phyloP scores from a whole-genome alignment of 2,888 invertebrate genomes.

The Timema cristinae region DNA sequence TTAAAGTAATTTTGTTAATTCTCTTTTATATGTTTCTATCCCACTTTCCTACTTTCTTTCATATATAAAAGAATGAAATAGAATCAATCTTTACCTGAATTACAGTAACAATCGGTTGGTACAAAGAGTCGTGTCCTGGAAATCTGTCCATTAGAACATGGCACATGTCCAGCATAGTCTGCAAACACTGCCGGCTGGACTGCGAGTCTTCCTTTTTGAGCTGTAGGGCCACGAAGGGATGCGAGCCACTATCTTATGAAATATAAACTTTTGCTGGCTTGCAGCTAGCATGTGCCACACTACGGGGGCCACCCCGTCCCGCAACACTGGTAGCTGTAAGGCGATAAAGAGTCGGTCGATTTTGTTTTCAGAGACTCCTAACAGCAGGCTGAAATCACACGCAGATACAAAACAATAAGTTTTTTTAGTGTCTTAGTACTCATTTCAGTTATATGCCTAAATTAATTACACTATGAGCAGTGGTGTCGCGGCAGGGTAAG shows the following conservation, averaged over 20 bases:
- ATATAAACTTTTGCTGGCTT: not conserved
- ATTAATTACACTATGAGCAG: too few relatives aligned
- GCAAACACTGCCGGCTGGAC: slow-evolving; percentile 46
- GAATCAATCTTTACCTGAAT: slow-evolving; percentile 13
- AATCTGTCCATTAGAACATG: slow-evolving; percentile 52
- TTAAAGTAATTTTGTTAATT: too few relatives aligned
- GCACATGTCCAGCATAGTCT: slow-evolving; percentile 58
- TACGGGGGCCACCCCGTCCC: slow-evolving; percentile 57
- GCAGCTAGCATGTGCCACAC: slow-evolving; percentile 59
- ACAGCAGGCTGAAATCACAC: slow-evolving; percentile 43
- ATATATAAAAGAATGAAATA: too few relatives aligned
- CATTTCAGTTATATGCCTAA: too few relatives aligned
- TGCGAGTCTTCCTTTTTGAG: slow-evolving; percentile 57
- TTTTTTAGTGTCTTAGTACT: slow-evolving; percentile 45
- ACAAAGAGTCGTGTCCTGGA: slow-evolving; percentile 47
- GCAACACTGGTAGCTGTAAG: slow-evolving; percentile 52
- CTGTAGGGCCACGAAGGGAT: slow-evolving; percentile 50
- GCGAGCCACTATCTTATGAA: slow-evolving; percentile 39
- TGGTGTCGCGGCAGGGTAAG: too few relatives aligned
- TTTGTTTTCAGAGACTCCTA: slow-evolving; percentile 55
- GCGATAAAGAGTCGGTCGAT: slow-evolving; percentile 56
- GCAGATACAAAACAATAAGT: not conserved
- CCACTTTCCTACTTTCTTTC: too few relatives aligned
- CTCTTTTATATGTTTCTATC: too few relatives aligned
- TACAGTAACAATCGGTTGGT: slow-evolving; percentile 15